Percentiles rank a stretch among this genome's conserved stretches.
phyloP scores from a whole-genome alignment of 2,113 vertebrate species.

The Scortum barcoo region DNA sequence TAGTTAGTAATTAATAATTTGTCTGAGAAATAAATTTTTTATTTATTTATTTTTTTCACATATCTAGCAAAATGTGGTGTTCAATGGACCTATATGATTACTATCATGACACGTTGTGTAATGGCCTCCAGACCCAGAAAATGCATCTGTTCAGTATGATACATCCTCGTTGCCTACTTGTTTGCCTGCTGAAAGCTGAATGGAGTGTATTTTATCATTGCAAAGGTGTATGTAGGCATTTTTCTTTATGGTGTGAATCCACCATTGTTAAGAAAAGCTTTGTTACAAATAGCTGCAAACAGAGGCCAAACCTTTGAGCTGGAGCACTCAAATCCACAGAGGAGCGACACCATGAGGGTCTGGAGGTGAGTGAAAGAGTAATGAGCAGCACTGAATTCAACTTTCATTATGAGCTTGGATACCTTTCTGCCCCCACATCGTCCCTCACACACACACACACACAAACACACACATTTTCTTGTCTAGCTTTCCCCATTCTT shows the following conservation, averaged over 20 bases:
- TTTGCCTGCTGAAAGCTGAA: neutral
- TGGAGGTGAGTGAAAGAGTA: slow-evolving; percentile 21
- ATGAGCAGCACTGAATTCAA: neutral
- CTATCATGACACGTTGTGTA: neutral
- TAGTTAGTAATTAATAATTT: no score
- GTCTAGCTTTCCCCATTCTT: slow-evolving; percentile 20
- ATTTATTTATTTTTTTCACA: neutral
- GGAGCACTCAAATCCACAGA: neutral
- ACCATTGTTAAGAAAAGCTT: slow-evolving; percentile 1
- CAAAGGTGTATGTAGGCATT: neutral
- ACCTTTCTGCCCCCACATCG: slow-evolving; percentile 6
- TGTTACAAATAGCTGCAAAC: neutral
- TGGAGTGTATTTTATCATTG: neutral
- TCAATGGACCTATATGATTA: neutral
- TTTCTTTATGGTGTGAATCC: neutral
- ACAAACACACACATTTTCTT: neutral
- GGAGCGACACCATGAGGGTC: slow-evolving; percentile 5
- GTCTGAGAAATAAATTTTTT: no score
- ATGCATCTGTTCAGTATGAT: neutral
- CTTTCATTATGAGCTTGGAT: slow-evolving; percentile 26
- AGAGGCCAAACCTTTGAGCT: neutral
- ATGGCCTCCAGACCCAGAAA: neutral
- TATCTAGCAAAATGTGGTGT: neutral
- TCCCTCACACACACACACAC: no score
- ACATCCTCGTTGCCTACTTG: neutral